Percentiles rank a stretch among this genome's conserved stretches.
These are phyloP conservation scores for Leptonema lineaticorne DNA, from an alignment of 1,140 invertebrate genomes.

Conservation along the genomic window DNA sequence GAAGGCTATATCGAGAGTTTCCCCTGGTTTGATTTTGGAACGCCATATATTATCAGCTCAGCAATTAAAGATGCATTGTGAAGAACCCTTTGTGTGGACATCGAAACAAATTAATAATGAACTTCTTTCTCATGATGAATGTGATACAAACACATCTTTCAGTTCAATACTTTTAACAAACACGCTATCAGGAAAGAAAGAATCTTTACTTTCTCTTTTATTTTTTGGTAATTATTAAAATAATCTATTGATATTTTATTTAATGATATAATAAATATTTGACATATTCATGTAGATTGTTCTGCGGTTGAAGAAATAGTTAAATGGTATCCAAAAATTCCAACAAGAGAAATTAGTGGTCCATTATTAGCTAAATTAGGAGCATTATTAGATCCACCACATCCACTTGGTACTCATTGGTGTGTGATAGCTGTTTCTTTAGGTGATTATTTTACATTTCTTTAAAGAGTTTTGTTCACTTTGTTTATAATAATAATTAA, in stretches of 20 bases:
- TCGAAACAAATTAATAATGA: conserved; percentile 62
- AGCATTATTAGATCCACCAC: conserved; percentile 72
- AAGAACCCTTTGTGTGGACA: conserved; percentile 61
- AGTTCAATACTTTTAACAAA: conserved; percentile 55
- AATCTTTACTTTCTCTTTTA: conserved; percentile 71
- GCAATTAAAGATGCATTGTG: conserved; percentile 58
- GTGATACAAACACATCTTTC: conserved; percentile 45
- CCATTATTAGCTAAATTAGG: conserved; percentile 59
- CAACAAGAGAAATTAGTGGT: conserved; percentile 48
- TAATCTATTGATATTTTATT: conserved; percentile 41
- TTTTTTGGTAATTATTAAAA: conserved; percentile 46
- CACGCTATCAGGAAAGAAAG: conserved; percentile 61
- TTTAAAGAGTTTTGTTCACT: too few relatives aligned
- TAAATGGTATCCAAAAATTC: conserved; percentile 48
- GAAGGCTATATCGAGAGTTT: conserved; percentile 62
- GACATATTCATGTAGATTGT: conserved; percentile 42
- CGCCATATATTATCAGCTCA: conserved; percentile 66
- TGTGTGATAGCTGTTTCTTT: conserved; percentile 76
- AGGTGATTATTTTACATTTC: conserved; percentile 51
- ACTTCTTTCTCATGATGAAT: conserved; percentile 54
- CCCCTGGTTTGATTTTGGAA: conserved; percentile 68
- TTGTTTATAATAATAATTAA: too few relatives aligned
- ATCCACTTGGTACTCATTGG: conserved; percentile 80
- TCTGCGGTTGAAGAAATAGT: conserved; percentile 44
- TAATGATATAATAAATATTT: neutral